Base-by-base conservation (phyloP, 2,797 vertebrate species). In the Thripadectes ignobilis region DNA sequence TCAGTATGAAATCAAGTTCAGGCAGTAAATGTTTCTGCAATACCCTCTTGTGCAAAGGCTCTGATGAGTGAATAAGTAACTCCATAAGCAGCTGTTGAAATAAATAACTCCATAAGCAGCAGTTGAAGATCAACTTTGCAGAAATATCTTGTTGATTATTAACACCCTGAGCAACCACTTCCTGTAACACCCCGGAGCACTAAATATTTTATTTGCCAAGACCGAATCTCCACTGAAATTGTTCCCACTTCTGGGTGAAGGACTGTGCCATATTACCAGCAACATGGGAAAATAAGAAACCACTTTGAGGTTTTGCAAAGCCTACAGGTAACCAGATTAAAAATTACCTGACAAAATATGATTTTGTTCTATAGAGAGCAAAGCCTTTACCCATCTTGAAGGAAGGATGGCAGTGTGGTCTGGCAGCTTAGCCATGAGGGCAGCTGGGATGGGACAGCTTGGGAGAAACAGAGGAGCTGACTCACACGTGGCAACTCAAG, bases 21-120 rank as follows among this genome's bases (percentile, higher is more conserved):
- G 46, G 62, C 24, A 61, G 45, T 49, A 81, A 68, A n/a, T 78
- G 38, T 46, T 86, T 86, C 69, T 92, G 58, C 51, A 84, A 41
- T 36, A 72, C 7, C 29, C 43, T 46, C 24, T 51, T 72, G 58
- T 29, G 32, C 85, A 85, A 85, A 57, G 57, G 32, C 72, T 85
- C 54, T 68, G 10, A 88, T 45, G 36, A 94, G n/a, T 59, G 63
- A 95, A 80, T 46, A 91, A 92, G 17, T 65, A 89, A 83, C 65
- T 69, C 57, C 23, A 17, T 18, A 69, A 85, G 45, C n/a, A 96
- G 36, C 48, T 71, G 51, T 5, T 80, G 68, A 91, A 88, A 80
- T 58, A 43, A 85, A 3, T 69, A 89, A 73, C 67, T 82, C 38
- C 18, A 18, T 12, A 66, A 88, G 30, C 46, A 94, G 61, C 34